Evolutionary conservation across 2,888 invertebrate genomes (phyloP).

Genomic region (Acleris holmiana): DNA sequence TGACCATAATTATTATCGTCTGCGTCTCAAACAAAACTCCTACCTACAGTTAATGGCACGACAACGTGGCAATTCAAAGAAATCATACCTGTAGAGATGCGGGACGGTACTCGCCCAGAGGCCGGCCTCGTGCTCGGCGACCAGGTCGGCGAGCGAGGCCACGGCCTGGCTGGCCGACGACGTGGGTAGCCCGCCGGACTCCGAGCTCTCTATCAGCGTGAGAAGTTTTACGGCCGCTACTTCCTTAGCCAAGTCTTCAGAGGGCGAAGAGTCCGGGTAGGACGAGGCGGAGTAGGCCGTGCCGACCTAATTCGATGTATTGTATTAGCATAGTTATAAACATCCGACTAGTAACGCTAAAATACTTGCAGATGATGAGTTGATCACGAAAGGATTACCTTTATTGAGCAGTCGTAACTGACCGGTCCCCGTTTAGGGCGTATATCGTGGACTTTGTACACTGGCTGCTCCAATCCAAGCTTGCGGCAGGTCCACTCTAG

Average conservation of each 20-base stretch:
- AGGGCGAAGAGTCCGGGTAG: constrained; percentile 73
- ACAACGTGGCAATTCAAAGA: too few species aligned
- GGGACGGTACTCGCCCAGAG: constrained; percentile 85
- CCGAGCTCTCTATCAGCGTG: constrained; percentile 64
- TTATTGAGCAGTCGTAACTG: constrained; percentile 68
- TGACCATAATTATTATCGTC: too few species aligned
- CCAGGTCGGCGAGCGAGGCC: constrained; percentile 63
- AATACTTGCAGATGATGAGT: neutral
- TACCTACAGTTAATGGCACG: too few species aligned
- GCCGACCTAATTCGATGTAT: constrained; percentile 61
- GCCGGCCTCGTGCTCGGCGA: constrained; percentile 81
- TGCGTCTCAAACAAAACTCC: too few species aligned
- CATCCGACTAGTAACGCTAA: neutral
- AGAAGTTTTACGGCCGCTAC: constrained; percentile 71
- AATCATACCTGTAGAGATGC: constrained; percentile 77
- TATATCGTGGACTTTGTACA: constrained; percentile 66
- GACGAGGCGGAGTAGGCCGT: constrained; percentile 62
- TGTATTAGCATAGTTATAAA: neutral
- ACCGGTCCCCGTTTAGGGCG: constrained; percentile 63
- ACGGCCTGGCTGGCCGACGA: constrained; percentile 56
- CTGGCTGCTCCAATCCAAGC: constrained; percentile 70
- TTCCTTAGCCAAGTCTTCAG: constrained; percentile 71
- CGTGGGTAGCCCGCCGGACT: constrained; percentile 61
- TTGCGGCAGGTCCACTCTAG: constrained; percentile 77
- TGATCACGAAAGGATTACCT: constrained; percentile 54